Percentiles rank a stretch among this genome's conserved stretches.
phyloP scores from a whole-genome alignment of 2,888 invertebrate genomes.

The Leptodirus hochenwartii region DNA sequence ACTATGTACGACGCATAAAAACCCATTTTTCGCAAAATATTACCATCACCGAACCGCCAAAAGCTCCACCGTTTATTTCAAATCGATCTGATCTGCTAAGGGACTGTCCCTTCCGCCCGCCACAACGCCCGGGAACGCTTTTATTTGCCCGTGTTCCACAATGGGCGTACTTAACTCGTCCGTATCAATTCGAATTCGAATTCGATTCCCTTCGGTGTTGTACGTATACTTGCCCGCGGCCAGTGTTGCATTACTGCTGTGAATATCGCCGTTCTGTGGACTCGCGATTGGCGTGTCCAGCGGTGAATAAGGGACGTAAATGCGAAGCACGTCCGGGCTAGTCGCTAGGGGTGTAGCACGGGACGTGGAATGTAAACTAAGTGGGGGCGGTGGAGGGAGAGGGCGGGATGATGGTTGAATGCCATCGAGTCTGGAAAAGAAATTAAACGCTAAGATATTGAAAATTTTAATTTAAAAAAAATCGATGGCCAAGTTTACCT shows the following conservation, averaged over 20 bases:
- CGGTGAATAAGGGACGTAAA: constrained; percentile 62
- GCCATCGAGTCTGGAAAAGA: too few species aligned
- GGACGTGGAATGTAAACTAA: constrained; percentile 41
- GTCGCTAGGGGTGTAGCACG: constrained; percentile 40
- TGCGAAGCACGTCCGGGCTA: constrained; percentile 55
- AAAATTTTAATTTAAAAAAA: too few species aligned
- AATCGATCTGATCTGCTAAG: constrained; percentile 24
- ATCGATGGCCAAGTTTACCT: too few species aligned
- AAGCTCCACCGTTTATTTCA: constrained; percentile 16
- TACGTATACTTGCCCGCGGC: neutral
- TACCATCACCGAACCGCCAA: too few species aligned
- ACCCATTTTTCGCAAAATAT: too few species aligned
- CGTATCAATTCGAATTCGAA: constrained; percentile 39
- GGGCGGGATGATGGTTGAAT: constrained; percentile 9
- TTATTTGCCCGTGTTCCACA: constrained; percentile 38
- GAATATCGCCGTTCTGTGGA: constrained; percentile 28
- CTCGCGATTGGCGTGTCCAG: constrained; percentile 31
- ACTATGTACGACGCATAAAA: too few species aligned
- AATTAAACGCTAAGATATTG: too few species aligned
- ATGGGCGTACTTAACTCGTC: constrained; percentile 48
- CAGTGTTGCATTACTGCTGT: constrained; percentile 21
- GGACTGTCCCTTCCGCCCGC: constrained; percentile 24
- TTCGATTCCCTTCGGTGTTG: constrained; percentile 52
- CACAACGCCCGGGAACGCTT: constrained; percentile 24
- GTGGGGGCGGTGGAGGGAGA: constrained; percentile 16